phyloP scores from a whole-genome alignment of 2,888 invertebrate genomes.

The Pristionchus fissidentatus region DNA sequence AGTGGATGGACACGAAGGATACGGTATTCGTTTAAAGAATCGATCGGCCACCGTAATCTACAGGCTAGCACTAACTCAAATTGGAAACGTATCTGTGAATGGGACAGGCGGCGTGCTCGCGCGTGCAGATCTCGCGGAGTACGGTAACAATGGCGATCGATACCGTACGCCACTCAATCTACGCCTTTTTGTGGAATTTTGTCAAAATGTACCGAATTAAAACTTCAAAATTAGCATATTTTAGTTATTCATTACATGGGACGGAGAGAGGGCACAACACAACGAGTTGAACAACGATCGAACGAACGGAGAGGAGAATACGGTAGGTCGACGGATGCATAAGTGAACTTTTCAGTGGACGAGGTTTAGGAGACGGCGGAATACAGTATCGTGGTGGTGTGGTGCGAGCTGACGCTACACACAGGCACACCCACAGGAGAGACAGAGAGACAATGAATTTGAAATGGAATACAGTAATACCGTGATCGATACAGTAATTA shows the following conservation, averaged over 20 bases:
- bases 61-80: neutral
- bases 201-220: slow-evolving; percentile 32
- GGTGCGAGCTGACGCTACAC: slow-evolving; percentile 29
- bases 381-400: neutral
- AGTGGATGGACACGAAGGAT: too few species aligned
- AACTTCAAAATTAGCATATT: neutral
- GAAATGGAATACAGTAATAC: slow-evolving; percentile 24
- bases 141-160: neutral
- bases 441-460: neutral
- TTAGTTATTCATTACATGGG: slow-evolving; percentile 16
- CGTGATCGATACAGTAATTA: slow-evolving; percentile 30
- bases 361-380: slow-evolving; percentile 17
- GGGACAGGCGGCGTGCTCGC: slow-evolving; percentile 10
- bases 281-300: too few species aligned
- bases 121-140: neutral
- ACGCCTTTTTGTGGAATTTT: slow-evolving; percentile 11
- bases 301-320: neutral
- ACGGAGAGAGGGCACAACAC: slow-evolving; percentile 28
- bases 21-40: slow-evolving; percentile 19
- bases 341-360: slow-evolving; percentile 23
- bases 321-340: slow-evolving; percentile 28
- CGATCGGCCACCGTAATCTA: slow-evolving; percentile 1
- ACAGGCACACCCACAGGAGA: too few species aligned
- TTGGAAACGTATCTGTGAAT: neutral
- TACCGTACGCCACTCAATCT: slow-evolving; percentile 17